Evolutionary conservation across 2,113 vertebrate genomes (phyloP).

Genomic region (Seriola rivoliana): DNA sequence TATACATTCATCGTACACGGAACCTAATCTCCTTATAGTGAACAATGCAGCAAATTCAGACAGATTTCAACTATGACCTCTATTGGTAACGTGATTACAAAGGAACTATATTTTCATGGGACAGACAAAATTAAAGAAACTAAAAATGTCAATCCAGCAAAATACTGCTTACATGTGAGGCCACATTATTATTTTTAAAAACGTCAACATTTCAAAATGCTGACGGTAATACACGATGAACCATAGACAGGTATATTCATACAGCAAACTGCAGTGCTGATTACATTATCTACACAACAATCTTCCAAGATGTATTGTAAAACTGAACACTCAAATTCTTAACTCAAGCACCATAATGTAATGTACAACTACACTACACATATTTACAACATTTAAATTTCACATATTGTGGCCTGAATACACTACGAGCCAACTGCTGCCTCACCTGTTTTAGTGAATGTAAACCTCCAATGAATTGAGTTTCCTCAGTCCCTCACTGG

Average conservation of each 20-base stretch:
- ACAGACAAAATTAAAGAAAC: not conserved
- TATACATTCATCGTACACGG: slow-evolving; percentile 40
- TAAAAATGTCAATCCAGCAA: not conserved
- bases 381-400: slow-evolving; percentile 4
- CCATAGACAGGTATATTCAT: not conserved
- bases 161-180: not conserved
- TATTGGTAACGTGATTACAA: slow-evolving; percentile 49
- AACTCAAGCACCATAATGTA: not conserved
- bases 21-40: slow-evolving; percentile 71
- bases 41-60: slow-evolving; percentile 59
- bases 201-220: not conserved
- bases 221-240: not conserved
- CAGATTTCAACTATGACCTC: slow-evolving; percentile 31
- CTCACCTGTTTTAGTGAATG: slow-evolving; percentile 78
- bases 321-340: not conserved
- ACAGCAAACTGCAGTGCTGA: not conserved
- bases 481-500: slow-evolving; percentile 62
- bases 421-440: slow-evolving; percentile 10
- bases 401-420: not conserved
- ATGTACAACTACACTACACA: not conserved
- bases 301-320: not conserved
- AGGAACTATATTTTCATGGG: slow-evolving; percentile 32
- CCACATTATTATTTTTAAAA: not conserved
- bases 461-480: slow-evolving; percentile 58
- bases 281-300: not conserved